Evolutionary conservation across 1,140 invertebrate species (phyloP), one percentile per base, ranked within the genome.

Genomic region (Lineus longissimus): DNA sequence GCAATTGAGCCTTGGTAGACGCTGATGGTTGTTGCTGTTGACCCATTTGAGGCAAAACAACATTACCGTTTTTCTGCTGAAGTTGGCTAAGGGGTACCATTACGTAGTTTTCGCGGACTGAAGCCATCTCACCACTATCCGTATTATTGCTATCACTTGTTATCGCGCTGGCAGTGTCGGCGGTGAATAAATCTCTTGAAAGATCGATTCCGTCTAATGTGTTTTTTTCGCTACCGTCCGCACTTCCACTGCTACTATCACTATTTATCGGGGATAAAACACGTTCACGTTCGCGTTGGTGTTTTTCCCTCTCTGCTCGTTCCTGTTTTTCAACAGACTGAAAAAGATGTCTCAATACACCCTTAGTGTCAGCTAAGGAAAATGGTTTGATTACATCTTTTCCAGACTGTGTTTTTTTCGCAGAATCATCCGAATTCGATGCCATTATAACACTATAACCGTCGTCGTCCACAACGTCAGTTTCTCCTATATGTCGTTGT

Each of bases 341-440:
- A 51, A 51, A 51, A 4, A 51, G n/a, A n/a, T 51, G 47, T 51
- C 47, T 51, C 47, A 51, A 51, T n/a, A 51, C 47, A n/a, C 9
- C 25, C n/a, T 51, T 51, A 6, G 47, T 51, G 47, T 51, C 47
- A n/a, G 47, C 47, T 51, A 51, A n/a, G 6, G 47, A 51, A 51
- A 51, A 51, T 51, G 47, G n/a, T 51, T n/a, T 51, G 6, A n/a
- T n/a, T n/a, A 51, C 47, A 51, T 51, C 25, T 51, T n/a, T n/a
- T 51, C 47, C 47, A 7, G 47, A 51, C 25, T 51, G 47, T 51
- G 47, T 7, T 7, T 51, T 51, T 51, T 51, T 51, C 6, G 6
- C 47, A n/a, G 6, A 51, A 7, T n/a, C 47, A 51, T n/a, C 47
- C 6, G 4, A 6, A n/a, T n/a, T n/a, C 4, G 6, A 7, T 51